A percentile compares a stretch with the other conserved stretches of the same genome.
These are phyloP conservation scores for Antheraea pernyi DNA, from an alignment of 1,140 invertebrate genomes.

Conservation along the genomic window DNA sequence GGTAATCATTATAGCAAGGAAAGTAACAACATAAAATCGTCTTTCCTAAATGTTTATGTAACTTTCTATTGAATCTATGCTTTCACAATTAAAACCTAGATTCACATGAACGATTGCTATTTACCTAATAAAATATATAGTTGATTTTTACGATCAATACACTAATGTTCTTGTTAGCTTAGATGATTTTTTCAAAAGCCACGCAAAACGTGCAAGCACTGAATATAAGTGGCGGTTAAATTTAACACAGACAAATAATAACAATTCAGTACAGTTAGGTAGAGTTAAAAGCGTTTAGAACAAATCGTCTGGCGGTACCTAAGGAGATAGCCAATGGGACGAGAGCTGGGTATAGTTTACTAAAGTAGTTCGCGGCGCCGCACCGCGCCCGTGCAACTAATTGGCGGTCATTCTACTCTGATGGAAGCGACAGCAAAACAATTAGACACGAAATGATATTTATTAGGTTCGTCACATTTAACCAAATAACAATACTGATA, in stretches of 20 bases:
- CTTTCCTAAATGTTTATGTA: too few relatives aligned
- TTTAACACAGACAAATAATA: slow-evolving; percentile 18
- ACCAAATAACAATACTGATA: too few relatives aligned
- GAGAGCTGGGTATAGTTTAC: slow-evolving; percentile 38
- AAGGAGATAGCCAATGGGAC: slow-evolving; percentile 23
- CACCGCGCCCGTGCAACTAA: slow-evolving; percentile 58
- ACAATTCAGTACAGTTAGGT: slow-evolving; percentile 26
- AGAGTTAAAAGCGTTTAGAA: slow-evolving; percentile 19
- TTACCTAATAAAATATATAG: not conserved
- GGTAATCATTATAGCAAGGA: too few relatives aligned
- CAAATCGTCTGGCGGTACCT: slow-evolving; percentile 15
- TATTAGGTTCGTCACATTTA: not conserved
- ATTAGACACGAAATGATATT: not conserved
- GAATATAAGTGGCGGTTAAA: slow-evolving; percentile 15
- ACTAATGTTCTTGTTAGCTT: not conserved
- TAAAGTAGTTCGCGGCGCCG: slow-evolving; percentile 62
- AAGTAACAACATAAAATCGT: too few relatives aligned
- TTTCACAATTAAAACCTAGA: not conserved
- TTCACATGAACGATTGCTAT: not conserved
- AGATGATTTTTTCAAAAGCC: not conserved
- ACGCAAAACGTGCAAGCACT: not conserved
- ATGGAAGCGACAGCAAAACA: slow-evolving; percentile 41
- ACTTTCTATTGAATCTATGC: too few relatives aligned
- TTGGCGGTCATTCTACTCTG: slow-evolving; percentile 43
- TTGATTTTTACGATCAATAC: not conserved